phyloP scores from a whole-genome alignment of 2,113 vertebrate genomes.

The Alosa alosa region DNA sequence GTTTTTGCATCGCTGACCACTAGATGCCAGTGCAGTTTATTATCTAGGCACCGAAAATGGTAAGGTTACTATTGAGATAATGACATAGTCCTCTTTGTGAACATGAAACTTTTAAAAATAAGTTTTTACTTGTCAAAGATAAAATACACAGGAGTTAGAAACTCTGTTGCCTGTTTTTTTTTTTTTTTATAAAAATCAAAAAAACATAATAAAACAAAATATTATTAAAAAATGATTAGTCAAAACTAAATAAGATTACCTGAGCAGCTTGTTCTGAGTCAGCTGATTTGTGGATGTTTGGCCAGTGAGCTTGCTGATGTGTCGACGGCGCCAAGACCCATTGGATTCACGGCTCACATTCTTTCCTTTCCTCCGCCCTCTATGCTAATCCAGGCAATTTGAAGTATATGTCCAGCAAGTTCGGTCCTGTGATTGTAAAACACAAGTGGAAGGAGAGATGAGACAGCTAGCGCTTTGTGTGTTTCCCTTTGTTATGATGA shows the following conservation, averaged over 20 bases:
- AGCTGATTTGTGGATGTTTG: background rate
- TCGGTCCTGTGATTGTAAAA: slow-evolving; percentile 19
- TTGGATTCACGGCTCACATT: background rate
- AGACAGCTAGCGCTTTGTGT: background rate
- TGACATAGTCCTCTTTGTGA: background rate
- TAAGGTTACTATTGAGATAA: background rate
- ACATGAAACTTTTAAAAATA: background rate
- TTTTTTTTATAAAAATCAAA: too few species aligned
- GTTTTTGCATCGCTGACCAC: background rate
- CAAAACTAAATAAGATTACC: background rate
- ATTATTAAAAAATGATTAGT: too few species aligned
- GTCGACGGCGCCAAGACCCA: slow-evolving; percentile 20
- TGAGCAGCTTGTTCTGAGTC: background rate
- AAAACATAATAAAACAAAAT: too few species aligned
- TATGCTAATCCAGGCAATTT: background rate
- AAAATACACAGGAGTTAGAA: too few species aligned
- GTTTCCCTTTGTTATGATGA: slow-evolving; percentile 9
- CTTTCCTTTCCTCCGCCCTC: background rate
- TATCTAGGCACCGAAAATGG: background rate
- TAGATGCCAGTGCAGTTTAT: slow-evolving; percentile 3
- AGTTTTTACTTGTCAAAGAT: background rate
- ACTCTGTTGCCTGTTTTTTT: too few species aligned
- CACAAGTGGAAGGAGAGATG: slow-evolving; percentile 38
- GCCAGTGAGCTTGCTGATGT: background rate
- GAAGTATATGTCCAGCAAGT: background rate